phyloP scores from a whole-genome alignment of 2,888 invertebrate genomes.

The Hipparchia sbordonii region DNA sequence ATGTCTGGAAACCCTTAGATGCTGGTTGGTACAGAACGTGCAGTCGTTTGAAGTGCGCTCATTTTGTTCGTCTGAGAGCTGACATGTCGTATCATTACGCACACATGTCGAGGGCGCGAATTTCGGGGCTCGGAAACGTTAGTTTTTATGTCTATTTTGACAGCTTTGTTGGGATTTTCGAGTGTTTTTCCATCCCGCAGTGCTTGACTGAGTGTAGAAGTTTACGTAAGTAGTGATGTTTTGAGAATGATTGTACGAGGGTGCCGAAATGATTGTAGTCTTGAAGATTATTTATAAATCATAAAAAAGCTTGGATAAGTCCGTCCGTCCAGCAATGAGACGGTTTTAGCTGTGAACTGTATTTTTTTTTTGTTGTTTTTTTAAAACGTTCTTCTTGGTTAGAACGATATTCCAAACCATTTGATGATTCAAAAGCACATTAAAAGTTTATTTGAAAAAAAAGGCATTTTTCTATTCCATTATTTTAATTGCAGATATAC shows the following conservation, averaged over 20 bases:
- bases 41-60: conserved; percentile 71
- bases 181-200: conserved; percentile 24
- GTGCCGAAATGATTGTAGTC: not conserved
- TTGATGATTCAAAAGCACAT: too few relatives aligned
- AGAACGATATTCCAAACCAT: too few relatives aligned
- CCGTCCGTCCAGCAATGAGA: too few relatives aligned
- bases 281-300: too few relatives aligned
- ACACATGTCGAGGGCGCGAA: conserved; percentile 63
- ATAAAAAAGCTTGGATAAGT: too few relatives aligned
- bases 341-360: too few relatives aligned
- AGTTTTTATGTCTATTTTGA: conserved; percentile 33
- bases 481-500: too few relatives aligned
- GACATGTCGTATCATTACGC: conserved; percentile 68
- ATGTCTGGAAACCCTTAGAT: conserved; percentile 16
- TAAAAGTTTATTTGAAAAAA: too few relatives aligned
- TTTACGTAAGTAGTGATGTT: conserved; percentile 1
- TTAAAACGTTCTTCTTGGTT: too few relatives aligned
- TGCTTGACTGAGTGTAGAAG: conserved; percentile 4
- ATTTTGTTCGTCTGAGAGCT: conserved; percentile 66
- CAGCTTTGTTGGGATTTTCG: conserved; percentile 27
- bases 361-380: too few relatives aligned
- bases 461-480: too few relatives aligned
- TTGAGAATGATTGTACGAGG: conserved; percentile 3
- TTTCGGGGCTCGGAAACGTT: conserved; percentile 50
- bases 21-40: conserved; percentile 30